A percentile compares a stretch with the other conserved stretches of the same genome.
phyloP scores from a whole-genome alignment of 2,113 vertebrate genomes.

The Pterocles gutturalis region DNA sequence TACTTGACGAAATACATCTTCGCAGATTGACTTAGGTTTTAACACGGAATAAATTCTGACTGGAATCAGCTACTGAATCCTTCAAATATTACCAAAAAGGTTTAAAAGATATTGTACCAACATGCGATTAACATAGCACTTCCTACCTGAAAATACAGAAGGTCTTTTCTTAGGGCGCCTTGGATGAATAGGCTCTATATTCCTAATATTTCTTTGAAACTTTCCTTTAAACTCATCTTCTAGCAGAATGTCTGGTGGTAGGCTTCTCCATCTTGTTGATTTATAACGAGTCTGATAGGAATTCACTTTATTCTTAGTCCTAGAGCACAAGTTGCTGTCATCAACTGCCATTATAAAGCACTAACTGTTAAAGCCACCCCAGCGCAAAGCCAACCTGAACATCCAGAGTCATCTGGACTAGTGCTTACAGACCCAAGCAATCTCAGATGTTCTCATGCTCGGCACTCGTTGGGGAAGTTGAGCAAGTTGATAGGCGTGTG shows the following conservation, averaged over 20 bases:
- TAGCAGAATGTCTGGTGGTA: slow-evolving; percentile 83
- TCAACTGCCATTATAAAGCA: slow-evolving; percentile 83
- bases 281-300: slow-evolving; percentile 74
- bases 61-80: not conserved
- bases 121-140: not conserved
- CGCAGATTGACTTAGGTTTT: not conserved
- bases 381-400: not conserved
- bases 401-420: not conserved
- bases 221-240: slow-evolving; percentile 85
- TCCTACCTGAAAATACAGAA: slow-evolving; percentile 94
- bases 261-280: slow-evolving; percentile 79
- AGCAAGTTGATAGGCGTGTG: slow-evolving; percentile 83
- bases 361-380: not conserved
- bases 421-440: slow-evolving; percentile 23
- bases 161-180: slow-evolving; percentile 90
- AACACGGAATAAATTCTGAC: not conserved
- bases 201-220: slow-evolving; percentile 80
- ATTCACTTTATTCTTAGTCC: slow-evolving; percentile 78
- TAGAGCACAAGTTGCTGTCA: slow-evolving; percentile 79
- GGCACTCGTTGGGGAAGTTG: slow-evolving; percentile 84
- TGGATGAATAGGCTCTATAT: slow-evolving; percentile 81
- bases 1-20: not conserved
- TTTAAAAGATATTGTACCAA: not conserved
- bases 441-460: slow-evolving; percentile 71
- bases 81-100: not conserved